Base-by-base conservation (phyloP, 2,797 vertebrate species). In the Halcyon leucocephala region DNA sequence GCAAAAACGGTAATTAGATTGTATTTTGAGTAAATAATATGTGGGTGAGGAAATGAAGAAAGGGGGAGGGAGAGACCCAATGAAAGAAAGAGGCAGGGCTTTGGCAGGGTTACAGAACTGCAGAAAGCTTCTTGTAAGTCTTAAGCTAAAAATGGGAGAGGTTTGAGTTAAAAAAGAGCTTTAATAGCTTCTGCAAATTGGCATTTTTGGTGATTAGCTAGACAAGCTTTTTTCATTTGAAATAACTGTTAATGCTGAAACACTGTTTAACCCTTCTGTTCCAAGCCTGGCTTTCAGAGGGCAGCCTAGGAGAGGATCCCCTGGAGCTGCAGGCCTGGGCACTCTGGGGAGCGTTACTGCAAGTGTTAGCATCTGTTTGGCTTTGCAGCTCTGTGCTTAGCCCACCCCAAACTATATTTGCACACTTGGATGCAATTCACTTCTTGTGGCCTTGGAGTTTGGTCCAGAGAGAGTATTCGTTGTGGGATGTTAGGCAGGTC, bases 11-110 rank as follows among this genome's bases (percentile, higher is more conserved):
- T 77, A 95, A 96, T 96, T 91, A 86, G 84, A 82, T 85, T 1
- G 4, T 78, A 76, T 84, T 95, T 87, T 91, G 80, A 78, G 79
- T 93, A 95, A 96, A 94, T 91, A 94, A 57, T 60, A 22, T 26
- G 92, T 92, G 93, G 92, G 86, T 95, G 86, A 84, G 89, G 86
- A 85, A 85, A 87, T 72, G 94, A 94, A 92, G 82, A 85, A 92
- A 71, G 64, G 37, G 48, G 15, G 14, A 72, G 55, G 67, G 74
- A 77, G 61, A 69, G 66, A 86, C 58, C 35, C 82, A 96, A 69
- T 51, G 71, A 66, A 82, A 79, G 62, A 46, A 81, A 73, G 61
- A 92, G 57, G 37, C 83, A 86, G 65, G 72, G 70, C 44, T 94
- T 93, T 94, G 91, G 93, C 93, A 93, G 80, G 37, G 44, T 72